Evolutionary conservation across 1,140 invertebrate species (phyloP).

Genomic region (Proales similis): DNA sequence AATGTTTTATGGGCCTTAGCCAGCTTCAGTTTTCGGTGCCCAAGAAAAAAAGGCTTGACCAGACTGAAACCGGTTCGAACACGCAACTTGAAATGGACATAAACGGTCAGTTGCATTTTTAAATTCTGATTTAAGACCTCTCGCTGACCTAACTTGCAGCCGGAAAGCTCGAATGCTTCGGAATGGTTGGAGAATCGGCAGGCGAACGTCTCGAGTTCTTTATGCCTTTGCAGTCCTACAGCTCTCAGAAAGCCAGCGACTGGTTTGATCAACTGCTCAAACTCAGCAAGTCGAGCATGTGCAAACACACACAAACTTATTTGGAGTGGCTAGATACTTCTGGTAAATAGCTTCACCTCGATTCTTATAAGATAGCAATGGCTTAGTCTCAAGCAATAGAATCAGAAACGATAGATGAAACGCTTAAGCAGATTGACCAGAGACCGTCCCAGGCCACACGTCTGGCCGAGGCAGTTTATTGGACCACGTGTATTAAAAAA

Average conservation of each 20-base stretch:
- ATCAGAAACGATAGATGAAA: too few species aligned
- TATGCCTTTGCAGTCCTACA: constrained; percentile 42
- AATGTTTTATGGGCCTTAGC: constrained; percentile 49
- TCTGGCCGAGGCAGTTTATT: too few species aligned
- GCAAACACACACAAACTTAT: constrained; percentile 16
- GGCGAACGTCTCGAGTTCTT: constrained; percentile 45
- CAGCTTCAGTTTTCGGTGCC: constrained; percentile 45
- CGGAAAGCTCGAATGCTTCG: constrained; percentile 47
- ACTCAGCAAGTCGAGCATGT: constrained; percentile 46
- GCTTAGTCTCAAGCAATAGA: too few species aligned
- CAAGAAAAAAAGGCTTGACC: too few species aligned
- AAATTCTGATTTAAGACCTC: not conserved
- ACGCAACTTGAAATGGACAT: constrained; percentile 45
- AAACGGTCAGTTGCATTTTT: constrained; percentile 44
- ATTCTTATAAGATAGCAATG: too few species aligned
- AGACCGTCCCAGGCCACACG: too few species aligned
- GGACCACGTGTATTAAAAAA: too few species aligned
- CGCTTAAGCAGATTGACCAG: too few species aligned
- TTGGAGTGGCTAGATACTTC: constrained; percentile 13
- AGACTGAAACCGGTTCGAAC: constrained; percentile 43
- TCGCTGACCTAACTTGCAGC: constrained; percentile 40
- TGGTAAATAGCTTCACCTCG: too few species aligned
- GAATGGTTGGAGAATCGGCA: constrained; percentile 42
- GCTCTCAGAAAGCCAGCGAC: constrained; percentile 41
- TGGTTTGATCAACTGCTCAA: constrained; percentile 47